These are phyloP conservation scores for Diploptera punctata DNA, from an alignment of 2,888 invertebrate genomes.

Conservation along the genomic window DNA sequence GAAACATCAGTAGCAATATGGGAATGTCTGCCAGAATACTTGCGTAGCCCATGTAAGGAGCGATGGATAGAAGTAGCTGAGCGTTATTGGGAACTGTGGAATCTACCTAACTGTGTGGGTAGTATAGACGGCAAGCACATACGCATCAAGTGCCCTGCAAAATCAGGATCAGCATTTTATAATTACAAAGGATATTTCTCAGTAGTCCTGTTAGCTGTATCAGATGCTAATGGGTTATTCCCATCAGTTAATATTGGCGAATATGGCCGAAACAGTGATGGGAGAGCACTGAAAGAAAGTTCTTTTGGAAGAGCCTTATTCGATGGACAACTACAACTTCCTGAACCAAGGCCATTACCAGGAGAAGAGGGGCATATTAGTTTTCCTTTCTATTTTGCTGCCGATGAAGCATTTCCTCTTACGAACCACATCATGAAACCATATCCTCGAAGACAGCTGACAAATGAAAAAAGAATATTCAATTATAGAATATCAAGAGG, in stretches of 20 bases:
- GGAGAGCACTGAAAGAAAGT: background rate
- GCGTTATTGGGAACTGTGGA: background rate
- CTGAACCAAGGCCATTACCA: background rate
- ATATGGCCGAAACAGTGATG: background rate
- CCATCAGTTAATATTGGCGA: background rate
- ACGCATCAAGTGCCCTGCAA: too few relatives aligned
- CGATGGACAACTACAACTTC: background rate
- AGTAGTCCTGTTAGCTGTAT: background rate
- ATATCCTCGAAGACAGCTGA: background rate
- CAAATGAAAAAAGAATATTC: background rate
- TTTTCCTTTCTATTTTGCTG: background rate
- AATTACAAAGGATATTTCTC: too few relatives aligned
- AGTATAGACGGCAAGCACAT: too few relatives aligned
- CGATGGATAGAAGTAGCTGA: too few relatives aligned
- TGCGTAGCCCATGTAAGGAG: too few relatives aligned
- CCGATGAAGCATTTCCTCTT: too few relatives aligned
- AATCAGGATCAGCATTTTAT: background rate
- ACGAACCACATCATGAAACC: background rate
- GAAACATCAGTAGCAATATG: background rate
- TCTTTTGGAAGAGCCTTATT: background rate
- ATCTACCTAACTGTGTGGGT: background rate
- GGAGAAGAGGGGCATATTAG: background rate
- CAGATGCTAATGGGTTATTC: background rate
- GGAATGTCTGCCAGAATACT: background rate
- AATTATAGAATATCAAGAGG: background rate